Percentiles rank a stretch among this genome's conserved stretches.
phyloP scores from a whole-genome alignment of 2,113 vertebrate genomes.

The Urocolius indicus region DNA sequence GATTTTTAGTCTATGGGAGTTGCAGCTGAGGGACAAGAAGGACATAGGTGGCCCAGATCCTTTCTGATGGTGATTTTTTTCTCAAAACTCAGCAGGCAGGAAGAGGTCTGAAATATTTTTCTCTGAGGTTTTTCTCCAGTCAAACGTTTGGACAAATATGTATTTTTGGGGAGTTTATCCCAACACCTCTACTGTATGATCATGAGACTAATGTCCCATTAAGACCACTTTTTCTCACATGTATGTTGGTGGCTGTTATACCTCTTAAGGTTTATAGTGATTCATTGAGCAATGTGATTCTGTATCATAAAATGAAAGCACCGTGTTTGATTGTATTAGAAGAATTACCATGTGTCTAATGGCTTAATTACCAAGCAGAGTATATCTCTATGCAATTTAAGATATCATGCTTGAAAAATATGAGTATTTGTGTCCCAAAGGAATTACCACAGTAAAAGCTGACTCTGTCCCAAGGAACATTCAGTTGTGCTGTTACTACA shows the following conservation, averaged over 20 bases:
- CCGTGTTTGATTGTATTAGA: background rate
- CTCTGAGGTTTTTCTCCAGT: background rate
- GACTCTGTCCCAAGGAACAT: background rate
- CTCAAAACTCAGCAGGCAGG: background rate
- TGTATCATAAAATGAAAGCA: background rate
- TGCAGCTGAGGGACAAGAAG: background rate
- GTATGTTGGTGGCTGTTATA: background rate
- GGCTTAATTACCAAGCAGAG: background rate
- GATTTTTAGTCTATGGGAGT: background rate
- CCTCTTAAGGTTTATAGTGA: background rate
- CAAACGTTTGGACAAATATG: background rate
- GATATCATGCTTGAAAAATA: background rate
- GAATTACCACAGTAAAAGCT: background rate
- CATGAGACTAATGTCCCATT: background rate
- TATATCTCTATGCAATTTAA: background rate
- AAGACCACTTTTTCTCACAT: background rate
- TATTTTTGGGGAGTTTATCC: background rate
- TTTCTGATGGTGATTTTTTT: background rate
- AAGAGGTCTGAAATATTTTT: background rate
- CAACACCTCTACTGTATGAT: background rate
- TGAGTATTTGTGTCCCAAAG: background rate
- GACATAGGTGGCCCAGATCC: background rate
- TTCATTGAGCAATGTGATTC: background rate
- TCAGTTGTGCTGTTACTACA: background rate
- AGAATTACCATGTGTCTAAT: background rate